Conservation (phyloP, 2,113 vertebrate species). For the Paradisaea rubra region DNA sequence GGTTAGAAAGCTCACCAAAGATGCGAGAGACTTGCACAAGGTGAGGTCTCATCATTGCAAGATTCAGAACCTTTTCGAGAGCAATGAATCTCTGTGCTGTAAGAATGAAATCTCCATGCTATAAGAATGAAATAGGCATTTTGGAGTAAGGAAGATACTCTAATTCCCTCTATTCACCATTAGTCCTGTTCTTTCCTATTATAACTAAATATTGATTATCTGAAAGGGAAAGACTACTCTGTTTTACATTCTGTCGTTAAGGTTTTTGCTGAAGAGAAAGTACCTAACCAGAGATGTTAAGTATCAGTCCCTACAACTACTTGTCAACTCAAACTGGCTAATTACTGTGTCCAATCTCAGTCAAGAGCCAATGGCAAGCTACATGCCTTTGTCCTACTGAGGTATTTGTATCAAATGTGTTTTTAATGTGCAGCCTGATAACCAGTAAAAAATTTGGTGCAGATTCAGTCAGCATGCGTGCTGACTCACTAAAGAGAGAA, state of each 20-base stretch:
- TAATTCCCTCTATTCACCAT: background rate
- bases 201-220: background rate
- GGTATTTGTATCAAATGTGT: background rate
- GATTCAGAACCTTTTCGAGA: background rate
- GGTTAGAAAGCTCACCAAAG: background rate
- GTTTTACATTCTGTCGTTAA: background rate
- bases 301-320: background rate
- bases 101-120: background rate
- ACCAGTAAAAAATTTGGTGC: background rate
- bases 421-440: background rate
- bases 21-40: background rate
- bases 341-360: background rate
- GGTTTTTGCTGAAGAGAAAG: background rate
- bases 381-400: background rate
- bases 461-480: background rate
- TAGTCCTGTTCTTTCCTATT: background rate
- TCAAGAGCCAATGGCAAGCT: background rate
- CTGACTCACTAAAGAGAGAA: background rate
- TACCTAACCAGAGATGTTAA: accelerated
- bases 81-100: background rate
- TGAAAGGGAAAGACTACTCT: background rate
- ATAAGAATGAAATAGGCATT: background rate
- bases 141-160: background rate
- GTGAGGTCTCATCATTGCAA: background rate
- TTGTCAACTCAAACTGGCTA: background rate